These are phyloP conservation scores for Scaptomyza hsui DNA, from an alignment of 1,140 invertebrate species.

Conservation along the genomic window DNA sequence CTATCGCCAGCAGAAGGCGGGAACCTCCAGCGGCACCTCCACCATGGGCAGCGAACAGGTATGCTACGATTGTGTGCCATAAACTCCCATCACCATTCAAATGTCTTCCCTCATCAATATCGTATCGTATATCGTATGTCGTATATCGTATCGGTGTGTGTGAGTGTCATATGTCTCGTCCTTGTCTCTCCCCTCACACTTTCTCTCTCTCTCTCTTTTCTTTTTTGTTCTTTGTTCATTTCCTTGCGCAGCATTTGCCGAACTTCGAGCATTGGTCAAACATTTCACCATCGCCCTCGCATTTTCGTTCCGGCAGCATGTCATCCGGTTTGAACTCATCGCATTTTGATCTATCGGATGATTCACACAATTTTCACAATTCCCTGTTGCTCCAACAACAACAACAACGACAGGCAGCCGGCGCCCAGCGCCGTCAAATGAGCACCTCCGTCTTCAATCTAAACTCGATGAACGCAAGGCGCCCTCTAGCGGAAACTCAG, in stretches of 20 bases:
- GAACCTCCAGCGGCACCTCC: slow-evolving; percentile 83
- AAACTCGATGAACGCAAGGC: slow-evolving; percentile 69
- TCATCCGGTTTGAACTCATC: slow-evolving; percentile 84
- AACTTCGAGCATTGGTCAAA: slow-evolving; percentile 83
- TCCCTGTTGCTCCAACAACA: slow-evolving; percentile 76
- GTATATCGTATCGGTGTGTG: no score
- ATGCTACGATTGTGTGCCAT: slow-evolving; percentile 23
- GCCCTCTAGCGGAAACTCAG: slow-evolving; percentile 55
- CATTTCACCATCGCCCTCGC: slow-evolving; percentile 82
- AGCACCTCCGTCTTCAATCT: slow-evolving; percentile 86
- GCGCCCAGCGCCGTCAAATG: slow-evolving; percentile 72
- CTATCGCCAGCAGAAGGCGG: slow-evolving; percentile 87
- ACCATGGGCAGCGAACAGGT: slow-evolving; percentile 69
- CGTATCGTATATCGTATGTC: slow-evolving; percentile 28
- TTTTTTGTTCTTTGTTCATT: slow-evolving; percentile 58
- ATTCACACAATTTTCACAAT: slow-evolving; percentile 79
- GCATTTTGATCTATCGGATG: slow-evolving; percentile 80
- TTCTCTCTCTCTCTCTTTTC: slow-evolving; percentile 55
- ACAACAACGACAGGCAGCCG: slow-evolving; percentile 67
- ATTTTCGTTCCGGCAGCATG: slow-evolving; percentile 85
- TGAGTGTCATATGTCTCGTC: slow-evolving; percentile 29
- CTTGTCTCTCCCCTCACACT: slow-evolving; percentile 54
- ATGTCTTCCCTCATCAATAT: slow-evolving; percentile 18
- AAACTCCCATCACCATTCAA: background rate
- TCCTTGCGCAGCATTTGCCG: slow-evolving; percentile 57